Base-by-base conservation (phyloP, 2,113 vertebrate genomes). In the Macroglossus sobrinus region DNA sequence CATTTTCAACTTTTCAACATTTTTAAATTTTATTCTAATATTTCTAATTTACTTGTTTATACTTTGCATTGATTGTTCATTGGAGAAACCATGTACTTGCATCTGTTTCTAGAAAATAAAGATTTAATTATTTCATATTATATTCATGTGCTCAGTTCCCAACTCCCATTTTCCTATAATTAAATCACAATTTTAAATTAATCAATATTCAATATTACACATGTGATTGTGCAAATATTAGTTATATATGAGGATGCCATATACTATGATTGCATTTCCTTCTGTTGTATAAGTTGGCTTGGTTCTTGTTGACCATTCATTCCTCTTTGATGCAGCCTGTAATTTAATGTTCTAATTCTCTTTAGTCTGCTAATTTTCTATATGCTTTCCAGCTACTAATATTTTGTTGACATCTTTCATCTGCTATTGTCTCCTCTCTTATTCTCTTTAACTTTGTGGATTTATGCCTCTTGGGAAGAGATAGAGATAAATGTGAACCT, bases 401-500 rank as follows among this genome's bases (percentile, higher is more conserved):
- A 88, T 91, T 81, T 30, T 35, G 10, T 57, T 95, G 72, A 30
- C 21, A 5, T 86, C 59, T 93, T 74, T 63, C 14, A 38, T 55
- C 50, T 82, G 40, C 50, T 50, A 0, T 43, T 43, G 18, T 64
- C 55, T 94, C 47, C 10, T 35, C 79, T 75, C 38, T 9, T 14
- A 7, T 24, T 50, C 35, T 74, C 14, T 85, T 55, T 82, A 79
- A 66, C 26, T 15, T 66, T 82, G 22, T 59, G 71, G 13, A 75
- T 59, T 63, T 91, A 89, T 92, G n/a, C 5, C 75, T 93, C 89
- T 53, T n/a, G 21, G 72, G 74, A 84, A 76, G n/a, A 79, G 18
- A 53, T 33, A 63, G 47, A 94, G 74, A 94, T 78, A 59, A 85
- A 63, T 43, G 55, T 97, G 97, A 98, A 93, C 98, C 96, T 98